Base-by-base conservation (phyloP, 2,113 vertebrate genomes). In the Penelope pileata region DNA sequence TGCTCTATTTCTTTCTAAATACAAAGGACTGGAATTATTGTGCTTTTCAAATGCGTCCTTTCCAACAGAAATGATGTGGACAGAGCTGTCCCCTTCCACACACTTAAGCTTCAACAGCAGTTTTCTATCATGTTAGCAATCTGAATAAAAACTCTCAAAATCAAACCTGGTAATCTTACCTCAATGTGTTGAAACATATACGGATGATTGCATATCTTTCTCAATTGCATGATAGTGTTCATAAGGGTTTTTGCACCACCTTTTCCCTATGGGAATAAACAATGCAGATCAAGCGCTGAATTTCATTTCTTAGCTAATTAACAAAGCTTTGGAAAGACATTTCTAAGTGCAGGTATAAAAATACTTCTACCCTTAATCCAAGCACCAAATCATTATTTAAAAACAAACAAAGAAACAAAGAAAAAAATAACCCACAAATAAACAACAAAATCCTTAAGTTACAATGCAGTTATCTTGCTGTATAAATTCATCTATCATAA, bases 161-260 rank as follows among this genome's bases (percentile, higher is more conserved):
- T 29, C 67, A 82, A 79, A 67, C 7, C 6, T 34, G 0, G 12
- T 5, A 80, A 56, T 58, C 97, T 96, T 91, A 98, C 98, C 98
- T 98, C 99, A 60, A 99, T 99, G 93, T 99, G 99, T 70, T 99
- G 99, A 94, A 99, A 99, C 99, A 99, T 99, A 63, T 99, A 99
- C 0, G 99, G 99, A 62, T 99, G 99, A 97, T 99, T 99, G 96
- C 99, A 99, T 97, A 99, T 99, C 97, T 99, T 99, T 95, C 99
- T 98, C 97, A 99, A 94, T 93, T 99, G 99, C 99, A 99, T 99
- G 96, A 99, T 99, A 59, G 99, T 99, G 96, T 99, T 99, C 99
- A 99, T 99, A 3, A 99, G 97, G 14, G 99, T 99, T 98, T 99
- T 99, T 10, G 99, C 99, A 1, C 99, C 99, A 42, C 99, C 99